Conservation (phyloP, 1,140 invertebrate species). For the Drosophila cardini region DNA sequence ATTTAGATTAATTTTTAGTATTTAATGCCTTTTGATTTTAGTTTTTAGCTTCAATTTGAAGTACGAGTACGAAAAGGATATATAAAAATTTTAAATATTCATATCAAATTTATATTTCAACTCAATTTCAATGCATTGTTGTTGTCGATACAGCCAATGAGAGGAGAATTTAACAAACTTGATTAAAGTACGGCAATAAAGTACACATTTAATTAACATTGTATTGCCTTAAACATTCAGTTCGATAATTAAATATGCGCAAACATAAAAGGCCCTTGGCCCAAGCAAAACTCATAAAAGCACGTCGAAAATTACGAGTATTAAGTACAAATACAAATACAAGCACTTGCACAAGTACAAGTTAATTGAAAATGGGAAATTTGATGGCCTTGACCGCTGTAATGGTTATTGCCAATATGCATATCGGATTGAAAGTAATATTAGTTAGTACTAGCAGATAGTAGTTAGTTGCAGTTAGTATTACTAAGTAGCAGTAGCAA, state of each 20-base stretch:
- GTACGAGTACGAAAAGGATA: conserved; percentile 11
- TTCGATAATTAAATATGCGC: conserved; percentile 28
- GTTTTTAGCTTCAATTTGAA: conserved; percentile 18
- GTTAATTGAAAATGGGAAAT: conserved; percentile 38
- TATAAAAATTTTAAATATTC: conserved; percentile 7
- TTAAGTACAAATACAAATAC: conserved; percentile 26
- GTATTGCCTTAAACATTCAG: conserved; percentile 31
- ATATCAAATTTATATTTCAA: conserved; percentile 13
- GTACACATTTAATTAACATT: conserved; percentile 30
- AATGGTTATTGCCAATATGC: conserved; percentile 27
- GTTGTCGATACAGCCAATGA: conserved; percentile 46
- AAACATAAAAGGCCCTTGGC: conserved; percentile 29
- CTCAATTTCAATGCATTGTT: conserved; percentile 37
- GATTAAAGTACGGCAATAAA: conserved; percentile 25
- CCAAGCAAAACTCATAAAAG: conserved; percentile 53
- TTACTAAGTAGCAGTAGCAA: conserved; percentile 8
- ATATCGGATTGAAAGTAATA: conserved; percentile 14
- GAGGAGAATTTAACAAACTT: conserved; percentile 18
- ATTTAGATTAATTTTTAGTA: conserved; percentile 6
- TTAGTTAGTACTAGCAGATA: conserved; percentile 14
- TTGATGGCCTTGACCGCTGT: conserved; percentile 32
- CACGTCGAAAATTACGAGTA: conserved; percentile 41
- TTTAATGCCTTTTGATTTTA: conserved; percentile 29
- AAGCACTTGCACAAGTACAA: conserved; percentile 33
- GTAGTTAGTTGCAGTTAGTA: conserved; percentile 9